Conservation (phyloP, 2,888 invertebrate genomes). For the Agonopterix arenella region DNA sequence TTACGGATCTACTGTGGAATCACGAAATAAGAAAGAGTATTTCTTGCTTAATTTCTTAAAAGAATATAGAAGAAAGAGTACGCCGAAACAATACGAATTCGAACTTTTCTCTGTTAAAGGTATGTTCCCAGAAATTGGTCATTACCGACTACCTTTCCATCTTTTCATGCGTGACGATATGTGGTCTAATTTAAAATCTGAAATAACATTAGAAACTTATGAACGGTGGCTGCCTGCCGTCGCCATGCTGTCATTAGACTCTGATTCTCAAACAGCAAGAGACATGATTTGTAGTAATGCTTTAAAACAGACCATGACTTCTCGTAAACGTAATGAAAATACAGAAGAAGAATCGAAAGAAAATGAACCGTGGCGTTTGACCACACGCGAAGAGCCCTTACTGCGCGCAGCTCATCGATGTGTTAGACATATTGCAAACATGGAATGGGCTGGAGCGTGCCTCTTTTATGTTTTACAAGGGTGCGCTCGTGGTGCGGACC, state of each 20-base stretch:
- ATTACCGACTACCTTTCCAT: conserved; percentile 67
- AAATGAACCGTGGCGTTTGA: conserved; percentile 58
- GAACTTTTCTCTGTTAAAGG: conserved; percentile 69
- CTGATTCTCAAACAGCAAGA: conserved; percentile 60
- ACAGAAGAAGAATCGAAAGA: conserved; percentile 39
- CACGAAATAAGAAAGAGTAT: conserved; percentile 53
- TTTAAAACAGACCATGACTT: conserved; percentile 71
- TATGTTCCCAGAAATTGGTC: conserved; percentile 69
- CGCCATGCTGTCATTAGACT: conserved; percentile 53
- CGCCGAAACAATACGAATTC: conserved; percentile 67
- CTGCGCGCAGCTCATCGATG: conserved; percentile 66
- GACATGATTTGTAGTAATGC: conserved; percentile 75
- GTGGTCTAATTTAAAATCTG: conserved; percentile 71
- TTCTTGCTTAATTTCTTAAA: conserved; percentile 61
- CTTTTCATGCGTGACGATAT: conserved; percentile 67
- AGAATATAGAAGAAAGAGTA: conserved; percentile 56
- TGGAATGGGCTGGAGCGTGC: conserved; percentile 75
- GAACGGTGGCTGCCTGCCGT: conserved; percentile 66
- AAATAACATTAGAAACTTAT: conserved; percentile 69
- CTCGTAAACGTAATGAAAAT: conserved; percentile 45
- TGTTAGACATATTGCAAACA: conserved; percentile 66
- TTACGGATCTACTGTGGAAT: conserved; percentile 38
- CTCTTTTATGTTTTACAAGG: conserved; percentile 70
- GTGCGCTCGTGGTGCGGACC: conserved; percentile 69
- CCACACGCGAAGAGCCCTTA: conserved; percentile 58